Conservation (phyloP, 2,797 vertebrate genomes). For the Neopelma chrysocephalum region DNA sequence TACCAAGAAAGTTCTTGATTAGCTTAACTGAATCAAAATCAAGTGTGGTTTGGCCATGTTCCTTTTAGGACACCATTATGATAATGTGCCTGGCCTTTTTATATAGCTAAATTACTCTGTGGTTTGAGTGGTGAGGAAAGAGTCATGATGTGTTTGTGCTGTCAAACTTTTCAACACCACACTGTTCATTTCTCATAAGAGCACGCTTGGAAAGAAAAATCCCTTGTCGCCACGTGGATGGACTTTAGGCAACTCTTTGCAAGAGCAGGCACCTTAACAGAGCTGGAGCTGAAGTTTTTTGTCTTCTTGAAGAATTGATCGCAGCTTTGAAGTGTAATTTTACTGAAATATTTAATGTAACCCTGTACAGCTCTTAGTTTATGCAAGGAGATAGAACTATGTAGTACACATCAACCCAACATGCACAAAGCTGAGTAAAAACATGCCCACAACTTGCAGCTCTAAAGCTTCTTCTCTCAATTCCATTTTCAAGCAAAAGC, state of each 20-base stretch:
- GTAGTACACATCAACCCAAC: neutral
- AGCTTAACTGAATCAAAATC: neutral
- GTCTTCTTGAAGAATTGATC: neutral
- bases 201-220: neutral
- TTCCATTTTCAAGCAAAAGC: neutral
- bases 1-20: neutral
- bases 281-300: neutral
- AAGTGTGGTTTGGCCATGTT: neutral
- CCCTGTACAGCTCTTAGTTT: neutral
- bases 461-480: neutral
- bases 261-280: neutral
- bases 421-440: neutral
- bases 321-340: neutral
- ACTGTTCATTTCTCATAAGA: neutral
- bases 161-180: neutral
- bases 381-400: neutral
- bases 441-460: neutral
- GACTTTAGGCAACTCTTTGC: neutral
- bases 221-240: neutral
- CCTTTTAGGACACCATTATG: neutral
- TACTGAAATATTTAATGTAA: neutral
- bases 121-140: conserved; percentile 21
- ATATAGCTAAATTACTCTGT: neutral
- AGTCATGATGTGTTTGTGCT: neutral
- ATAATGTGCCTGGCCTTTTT: neutral